Conservation (phyloP, 2,113 vertebrate genomes). For the Misgurnus mizolepis region DNA sequence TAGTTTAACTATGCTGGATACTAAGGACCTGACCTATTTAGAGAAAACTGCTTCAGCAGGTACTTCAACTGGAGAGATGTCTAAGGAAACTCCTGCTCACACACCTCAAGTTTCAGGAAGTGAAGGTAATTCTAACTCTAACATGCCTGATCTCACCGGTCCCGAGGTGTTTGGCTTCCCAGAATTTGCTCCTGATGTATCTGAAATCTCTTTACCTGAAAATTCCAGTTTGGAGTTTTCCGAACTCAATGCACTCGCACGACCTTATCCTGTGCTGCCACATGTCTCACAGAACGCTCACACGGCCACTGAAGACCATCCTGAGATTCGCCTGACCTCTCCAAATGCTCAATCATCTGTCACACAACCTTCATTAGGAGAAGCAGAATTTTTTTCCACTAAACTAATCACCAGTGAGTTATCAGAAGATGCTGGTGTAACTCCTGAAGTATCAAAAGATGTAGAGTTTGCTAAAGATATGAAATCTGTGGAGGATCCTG, state of each 20-base stretch:
- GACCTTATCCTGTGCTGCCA: conserved; percentile 25
- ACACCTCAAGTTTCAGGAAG: conserved; percentile 28
- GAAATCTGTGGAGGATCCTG: conserved; percentile 1
- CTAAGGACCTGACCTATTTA: not conserved
- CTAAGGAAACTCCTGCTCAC: not conserved
- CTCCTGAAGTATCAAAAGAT: conserved; percentile 12
- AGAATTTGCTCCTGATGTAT: conserved; percentile 17
- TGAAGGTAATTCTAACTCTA: conserved; percentile 27
- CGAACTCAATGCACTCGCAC: conserved; percentile 41
- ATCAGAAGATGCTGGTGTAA: not conserved
- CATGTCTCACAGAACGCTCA: not conserved
- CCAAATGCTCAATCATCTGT: not conserved
- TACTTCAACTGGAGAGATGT: conserved; percentile 5
- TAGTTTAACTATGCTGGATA: not conserved
- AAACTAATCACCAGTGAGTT: conserved; percentile 16
- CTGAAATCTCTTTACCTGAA: conserved; percentile 21
- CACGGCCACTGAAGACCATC: not conserved
- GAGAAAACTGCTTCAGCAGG: conserved; percentile 7
- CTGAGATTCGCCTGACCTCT: not conserved
- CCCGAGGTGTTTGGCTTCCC: not conserved
- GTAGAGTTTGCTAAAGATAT: not conserved
- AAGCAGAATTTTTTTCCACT: not conserved
- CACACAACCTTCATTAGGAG: not conserved
- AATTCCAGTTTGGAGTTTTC: conserved; percentile 42
- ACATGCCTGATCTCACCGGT: conserved; percentile 12